These are phyloP conservation scores for Steinernema carpocapsae DNA, from an alignment of 2,888 invertebrate species.

Conservation along the genomic window DNA sequence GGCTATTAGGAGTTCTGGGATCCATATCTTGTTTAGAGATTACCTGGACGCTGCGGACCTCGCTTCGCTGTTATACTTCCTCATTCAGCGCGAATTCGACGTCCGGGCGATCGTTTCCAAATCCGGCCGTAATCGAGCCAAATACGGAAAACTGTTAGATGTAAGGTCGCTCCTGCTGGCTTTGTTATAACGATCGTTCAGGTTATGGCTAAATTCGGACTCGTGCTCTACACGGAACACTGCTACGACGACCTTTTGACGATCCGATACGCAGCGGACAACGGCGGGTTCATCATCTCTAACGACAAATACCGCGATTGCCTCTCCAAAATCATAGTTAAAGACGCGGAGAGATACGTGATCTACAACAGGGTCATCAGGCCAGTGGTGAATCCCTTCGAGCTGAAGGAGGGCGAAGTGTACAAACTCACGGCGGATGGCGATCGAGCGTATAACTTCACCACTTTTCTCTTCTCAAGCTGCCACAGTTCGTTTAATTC, in stretches of 20 bases:
- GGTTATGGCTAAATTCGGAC: not conserved
- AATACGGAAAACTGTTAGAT: not conserved
- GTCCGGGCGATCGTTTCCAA: conserved; percentile 1
- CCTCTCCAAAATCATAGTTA: not conserved
- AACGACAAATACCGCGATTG: conserved; percentile 1
- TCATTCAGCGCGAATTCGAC: not conserved
- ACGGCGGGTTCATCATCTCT: not conserved
- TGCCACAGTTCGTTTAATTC: not conserved
- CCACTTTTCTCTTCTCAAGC: not conserved
- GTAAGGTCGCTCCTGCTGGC: not conserved
- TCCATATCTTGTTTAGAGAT: not conserved
- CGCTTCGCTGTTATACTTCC: not conserved
- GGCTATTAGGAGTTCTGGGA: not conserved
- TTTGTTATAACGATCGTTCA: not conserved
- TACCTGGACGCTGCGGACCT: not conserved
- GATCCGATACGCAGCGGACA: not conserved
- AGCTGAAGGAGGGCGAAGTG: not conserved
- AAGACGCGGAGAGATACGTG: conserved; percentile 7
- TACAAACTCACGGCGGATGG: not conserved
- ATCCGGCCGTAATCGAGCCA: not conserved
- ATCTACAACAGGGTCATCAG: not conserved
- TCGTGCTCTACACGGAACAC: not conserved
- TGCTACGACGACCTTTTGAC: not conserved
- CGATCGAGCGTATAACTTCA: not conserved
- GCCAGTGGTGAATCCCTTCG: not conserved